Base-by-base conservation (phyloP, 1,140 invertebrate genomes). In the Bombus breviceps region DNA sequence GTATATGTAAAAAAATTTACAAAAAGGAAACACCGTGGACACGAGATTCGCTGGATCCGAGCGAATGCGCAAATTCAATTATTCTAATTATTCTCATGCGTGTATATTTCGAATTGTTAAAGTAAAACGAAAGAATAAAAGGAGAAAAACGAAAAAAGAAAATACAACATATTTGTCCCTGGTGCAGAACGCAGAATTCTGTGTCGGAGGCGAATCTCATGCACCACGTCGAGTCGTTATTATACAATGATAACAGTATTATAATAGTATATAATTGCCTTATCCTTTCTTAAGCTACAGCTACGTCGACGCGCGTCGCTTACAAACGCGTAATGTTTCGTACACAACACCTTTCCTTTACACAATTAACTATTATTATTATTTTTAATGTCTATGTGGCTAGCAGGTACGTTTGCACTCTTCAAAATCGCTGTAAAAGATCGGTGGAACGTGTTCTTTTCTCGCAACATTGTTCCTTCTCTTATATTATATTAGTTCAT, bases 331-430 rank as follows among this genome's bases (percentile, higher is more conserved):
- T 68, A 43, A 76, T 85, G 10, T 71, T 72, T 37, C n/a, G 80
- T 66, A 68, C 12, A 72, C 68, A 34, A 8, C 74, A 34, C 43
- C 69, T 85, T 76, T 62, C 62, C 68, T 64, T 81, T 83, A 64
- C 57, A 69, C 62, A 85, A 57, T 80, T 86, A 87, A 87, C 74
- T 90, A 87, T 86, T 68, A 88, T 90, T 74, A 90, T 81, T 88
- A 89, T 53, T 88, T 89, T 92, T 88, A 89, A 88, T 88, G 83
- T 92, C 85, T 92, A 91, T 90, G 84, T 91, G 69, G 81, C 90
- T 92, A 92, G 83, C 92, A 92, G 92, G 92, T 92, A 92, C 92
- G 75, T 91, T 85, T 90, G 85, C 83, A 91, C 76, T 91, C 85
- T 78, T 87, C 66, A 41, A 79, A 83, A 77, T 76, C n/a, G 76